Percentiles rank a stretch among this genome's conserved stretches.
Conservation (phyloP, 2,888 invertebrate species). For the Catocala nupta region DNA sequence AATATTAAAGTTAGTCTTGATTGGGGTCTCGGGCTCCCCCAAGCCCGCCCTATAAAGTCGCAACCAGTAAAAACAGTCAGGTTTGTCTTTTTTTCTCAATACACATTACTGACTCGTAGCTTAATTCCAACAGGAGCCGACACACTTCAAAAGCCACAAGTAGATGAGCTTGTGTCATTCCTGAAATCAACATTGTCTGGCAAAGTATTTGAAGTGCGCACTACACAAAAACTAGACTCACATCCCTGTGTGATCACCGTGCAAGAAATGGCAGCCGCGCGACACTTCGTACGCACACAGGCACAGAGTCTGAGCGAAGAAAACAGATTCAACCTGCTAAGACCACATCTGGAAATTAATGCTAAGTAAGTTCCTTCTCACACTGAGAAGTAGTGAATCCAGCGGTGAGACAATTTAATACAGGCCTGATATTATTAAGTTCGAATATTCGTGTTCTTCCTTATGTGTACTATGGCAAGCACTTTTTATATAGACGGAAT, state of each 20-base stretch:
- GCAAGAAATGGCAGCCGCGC: constrained; percentile 98
- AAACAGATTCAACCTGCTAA: constrained; percentile 93
- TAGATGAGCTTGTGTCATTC: constrained; percentile 93
- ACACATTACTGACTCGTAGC: background rate
- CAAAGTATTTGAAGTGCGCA: constrained; percentile 94
- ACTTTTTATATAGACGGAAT: no score
- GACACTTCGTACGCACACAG: constrained; percentile 97
- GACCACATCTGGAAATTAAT: constrained; percentile 98
- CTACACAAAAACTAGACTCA: constrained; percentile 93
- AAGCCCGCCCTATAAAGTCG: no score
- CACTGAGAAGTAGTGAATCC: no score
- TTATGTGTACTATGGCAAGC: no score
- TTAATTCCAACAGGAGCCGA: constrained; percentile 80
- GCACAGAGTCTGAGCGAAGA: constrained; percentile 94
- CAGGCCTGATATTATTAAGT: no score
- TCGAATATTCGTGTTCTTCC: no score
- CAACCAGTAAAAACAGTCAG: no score
- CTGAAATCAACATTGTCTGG: constrained; percentile 92
- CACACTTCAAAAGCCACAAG: constrained; percentile 91
- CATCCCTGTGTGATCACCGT: constrained; percentile 98
- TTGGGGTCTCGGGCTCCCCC: no score
- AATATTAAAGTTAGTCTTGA: no score
- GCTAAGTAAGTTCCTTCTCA: constrained; percentile 89
- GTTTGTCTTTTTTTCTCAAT: background rate
- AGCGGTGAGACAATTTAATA: no score